These are phyloP conservation scores for Latrodectus geometricus DNA, from an alignment of 1,140 invertebrate species.

Conservation along the genomic window DNA sequence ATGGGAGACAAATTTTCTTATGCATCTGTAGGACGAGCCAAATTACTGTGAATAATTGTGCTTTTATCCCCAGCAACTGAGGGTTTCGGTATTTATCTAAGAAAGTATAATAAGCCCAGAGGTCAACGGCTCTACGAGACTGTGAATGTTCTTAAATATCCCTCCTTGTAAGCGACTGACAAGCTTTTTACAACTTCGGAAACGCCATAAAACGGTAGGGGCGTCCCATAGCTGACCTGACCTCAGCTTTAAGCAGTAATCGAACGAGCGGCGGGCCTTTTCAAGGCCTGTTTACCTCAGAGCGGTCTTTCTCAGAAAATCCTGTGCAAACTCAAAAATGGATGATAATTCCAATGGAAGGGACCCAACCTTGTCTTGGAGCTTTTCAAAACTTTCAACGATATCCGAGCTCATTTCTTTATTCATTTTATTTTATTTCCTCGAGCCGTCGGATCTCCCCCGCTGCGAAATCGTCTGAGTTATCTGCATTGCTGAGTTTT, in stretches of 20 bases:
- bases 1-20: no score
- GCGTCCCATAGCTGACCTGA: slow-evolving; percentile 37
- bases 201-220: slow-evolving; percentile 49
- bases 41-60: no score
- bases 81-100: neutral
- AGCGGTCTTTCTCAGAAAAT: slow-evolving; percentile 32
- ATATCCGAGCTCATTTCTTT: neutral
- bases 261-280: slow-evolving; percentile 35
- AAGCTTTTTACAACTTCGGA: slow-evolving; percentile 41
- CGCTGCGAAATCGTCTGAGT: slow-evolving; percentile 15
- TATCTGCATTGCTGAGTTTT: slow-evolving; percentile 13
- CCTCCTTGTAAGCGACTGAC: neutral
- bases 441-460: slow-evolving; percentile 9
- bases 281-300: slow-evolving; percentile 46
- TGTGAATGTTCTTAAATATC: neutral
- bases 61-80: no score
- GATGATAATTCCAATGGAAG: neutral
- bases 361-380: slow-evolving; percentile 16
- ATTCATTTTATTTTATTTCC: slow-evolving; percentile 21
- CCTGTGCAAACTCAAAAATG: slow-evolving; percentile 28
- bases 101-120: neutral
- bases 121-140: neutral
- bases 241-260: slow-evolving; percentile 20
- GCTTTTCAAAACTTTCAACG: neutral
- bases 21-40: no score